A percentile compares a stretch with the other conserved stretches of the same genome.
Conservation (phyloP, 2,797 vertebrate genomes). For the Manis javanica region DNA sequence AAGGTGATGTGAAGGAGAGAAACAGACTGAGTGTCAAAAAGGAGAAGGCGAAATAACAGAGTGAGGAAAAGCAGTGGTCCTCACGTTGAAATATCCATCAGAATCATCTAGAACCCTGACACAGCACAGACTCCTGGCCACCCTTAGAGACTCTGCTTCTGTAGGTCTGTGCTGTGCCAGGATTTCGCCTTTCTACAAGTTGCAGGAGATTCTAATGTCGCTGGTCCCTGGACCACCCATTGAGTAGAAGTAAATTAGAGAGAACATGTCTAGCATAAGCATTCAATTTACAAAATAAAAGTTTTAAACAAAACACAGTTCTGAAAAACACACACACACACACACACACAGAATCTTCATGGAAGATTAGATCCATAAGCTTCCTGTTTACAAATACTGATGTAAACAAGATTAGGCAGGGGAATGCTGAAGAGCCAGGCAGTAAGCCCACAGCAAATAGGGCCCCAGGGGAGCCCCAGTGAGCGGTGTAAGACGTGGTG, state of each 20-base stretch:
- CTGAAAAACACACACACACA: background rate
- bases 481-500: background rate
- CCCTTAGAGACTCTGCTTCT: background rate
- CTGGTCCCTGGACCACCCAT: background rate
- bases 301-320: background rate
- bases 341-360: background rate
- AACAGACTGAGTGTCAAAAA: background rate
- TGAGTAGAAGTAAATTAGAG: background rate
- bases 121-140: too few species aligned
- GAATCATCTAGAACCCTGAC: background rate
- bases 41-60: background rate
- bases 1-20: background rate
- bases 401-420: background rate
- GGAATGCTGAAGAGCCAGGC: background rate
- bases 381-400: background rate
- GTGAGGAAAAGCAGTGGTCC: background rate
- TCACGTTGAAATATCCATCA: background rate
- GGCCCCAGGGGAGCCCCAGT: background rate
- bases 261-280: background rate
- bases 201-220: background rate
- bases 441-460: background rate
- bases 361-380: background rate
- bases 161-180: background rate
- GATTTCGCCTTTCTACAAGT: background rate
- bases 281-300: background rate